phyloP scores from a whole-genome alignment of 2,113 vertebrate species.

The Neoarius graeffei region DNA sequence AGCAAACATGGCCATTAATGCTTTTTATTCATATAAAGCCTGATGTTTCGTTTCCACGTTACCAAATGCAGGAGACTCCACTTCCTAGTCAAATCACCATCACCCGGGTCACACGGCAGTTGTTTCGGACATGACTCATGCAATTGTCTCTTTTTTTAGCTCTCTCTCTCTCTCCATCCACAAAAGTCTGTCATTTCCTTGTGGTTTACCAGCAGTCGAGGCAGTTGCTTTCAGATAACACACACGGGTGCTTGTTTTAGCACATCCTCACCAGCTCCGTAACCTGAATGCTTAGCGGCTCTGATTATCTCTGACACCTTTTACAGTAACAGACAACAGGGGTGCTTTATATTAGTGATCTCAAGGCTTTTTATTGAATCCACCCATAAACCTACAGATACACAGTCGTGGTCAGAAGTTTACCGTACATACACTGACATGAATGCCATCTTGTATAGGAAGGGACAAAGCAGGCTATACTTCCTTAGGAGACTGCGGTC shows the following conservation, averaged over 20 bases:
- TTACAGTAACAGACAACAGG: not conserved
- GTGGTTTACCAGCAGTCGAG: not conserved
- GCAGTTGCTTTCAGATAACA: slow-evolving; percentile 8
- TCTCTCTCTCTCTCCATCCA: not conserved
- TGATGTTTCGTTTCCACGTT: not conserved
- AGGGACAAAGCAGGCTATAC: no score
- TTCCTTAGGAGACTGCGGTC: no score
- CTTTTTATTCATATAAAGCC: not conserved
- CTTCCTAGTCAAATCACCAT: slow-evolving; percentile 4
- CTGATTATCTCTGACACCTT: slow-evolving; percentile 13
- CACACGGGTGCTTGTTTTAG: slow-evolving; percentile 27
- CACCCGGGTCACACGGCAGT: slow-evolving; percentile 13
- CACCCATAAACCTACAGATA: not conserved
- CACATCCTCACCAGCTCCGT: slow-evolving; percentile 2
- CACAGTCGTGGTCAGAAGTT: no score
- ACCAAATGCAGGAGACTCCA: not conserved
- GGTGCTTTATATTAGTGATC: slow-evolving; percentile 5
- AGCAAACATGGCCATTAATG: not conserved
- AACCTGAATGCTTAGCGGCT: slow-evolving; percentile 15
- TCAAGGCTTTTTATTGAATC: not conserved
- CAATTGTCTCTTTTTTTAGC: not conserved
- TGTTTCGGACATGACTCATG: slow-evolving; percentile 24
- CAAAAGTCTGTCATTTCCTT: slow-evolving; percentile 20
- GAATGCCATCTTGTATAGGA: no score
- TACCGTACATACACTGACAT: no score